phyloP scores from a whole-genome alignment of 2,113 vertebrate genomes.

The Phocoena phocoena region DNA sequence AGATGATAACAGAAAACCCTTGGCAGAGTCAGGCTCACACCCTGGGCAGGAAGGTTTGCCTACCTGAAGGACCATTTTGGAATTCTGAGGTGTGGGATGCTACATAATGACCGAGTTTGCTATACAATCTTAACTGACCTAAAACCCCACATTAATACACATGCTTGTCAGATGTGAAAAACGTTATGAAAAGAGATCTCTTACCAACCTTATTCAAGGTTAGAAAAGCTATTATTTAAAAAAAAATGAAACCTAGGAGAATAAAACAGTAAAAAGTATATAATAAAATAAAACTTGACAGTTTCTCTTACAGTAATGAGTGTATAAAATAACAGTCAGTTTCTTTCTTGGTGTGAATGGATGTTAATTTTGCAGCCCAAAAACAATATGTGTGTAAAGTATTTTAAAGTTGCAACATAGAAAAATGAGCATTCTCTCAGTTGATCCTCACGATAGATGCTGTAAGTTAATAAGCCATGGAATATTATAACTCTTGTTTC shows the following conservation, averaged over 20 bases:
- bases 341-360: constrained; percentile 2
- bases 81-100: neutral
- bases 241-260: constrained; percentile 20
- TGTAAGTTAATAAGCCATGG: neutral
- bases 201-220: neutral
- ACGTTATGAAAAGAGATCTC: neutral
- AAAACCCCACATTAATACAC: neutral
- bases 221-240: neutral
- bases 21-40: neutral
- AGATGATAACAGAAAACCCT: neutral
- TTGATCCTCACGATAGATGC: neutral
- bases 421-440: neutral
- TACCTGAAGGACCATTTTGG: neutral
- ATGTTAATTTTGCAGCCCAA: neutral
- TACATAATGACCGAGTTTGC: neutral
- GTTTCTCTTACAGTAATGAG: constrained; percentile 13
- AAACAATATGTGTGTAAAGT: neutral
- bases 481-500: neutral
- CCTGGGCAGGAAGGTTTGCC: neutral
- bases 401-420: neutral
- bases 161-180: neutral
- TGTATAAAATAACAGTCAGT: neutral
- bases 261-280: constrained; percentile 29
- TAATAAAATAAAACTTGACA: neutral
- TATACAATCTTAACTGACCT: neutral